Evolutionary conservation across 2,113 vertebrate genomes (phyloP).

Genomic region (Ailurus styani): DNA sequence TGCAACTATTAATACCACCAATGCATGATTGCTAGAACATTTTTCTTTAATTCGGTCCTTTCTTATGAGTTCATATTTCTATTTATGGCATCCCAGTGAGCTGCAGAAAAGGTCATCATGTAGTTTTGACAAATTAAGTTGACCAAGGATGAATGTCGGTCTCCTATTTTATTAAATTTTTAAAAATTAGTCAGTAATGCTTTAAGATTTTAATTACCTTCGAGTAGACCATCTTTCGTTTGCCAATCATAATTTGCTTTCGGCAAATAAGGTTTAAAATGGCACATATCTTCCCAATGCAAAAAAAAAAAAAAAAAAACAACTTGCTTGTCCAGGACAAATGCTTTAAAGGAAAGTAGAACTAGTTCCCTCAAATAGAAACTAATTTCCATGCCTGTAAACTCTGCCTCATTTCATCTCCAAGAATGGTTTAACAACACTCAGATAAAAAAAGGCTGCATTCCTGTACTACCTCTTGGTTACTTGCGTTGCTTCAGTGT

Average conservation of each 20-base stretch:
- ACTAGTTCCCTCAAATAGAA: not conserved
- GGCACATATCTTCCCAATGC: not conserved
- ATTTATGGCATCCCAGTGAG: not conserved
- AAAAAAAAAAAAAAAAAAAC: not conserved
- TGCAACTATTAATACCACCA: not conserved
- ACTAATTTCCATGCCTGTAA: not conserved
- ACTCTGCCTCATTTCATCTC: not conserved
- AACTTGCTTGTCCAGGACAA: not conserved
- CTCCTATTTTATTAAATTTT: not conserved
- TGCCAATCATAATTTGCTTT: not conserved
- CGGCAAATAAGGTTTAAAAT: not conserved
- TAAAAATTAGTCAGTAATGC: not conserved
- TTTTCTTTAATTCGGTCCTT: not conserved
- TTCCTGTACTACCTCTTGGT: not conserved
- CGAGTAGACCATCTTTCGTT: not conserved
- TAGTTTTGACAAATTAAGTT: not conserved
- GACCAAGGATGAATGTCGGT: not conserved
- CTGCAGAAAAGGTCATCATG: not conserved
- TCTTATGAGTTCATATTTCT: not conserved
- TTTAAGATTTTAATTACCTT: conserved; percentile 31
- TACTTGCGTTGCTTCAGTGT: not conserved
- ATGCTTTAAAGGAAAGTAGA: not conserved
- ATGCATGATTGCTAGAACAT: not conserved
- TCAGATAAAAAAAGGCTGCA: not conserved
- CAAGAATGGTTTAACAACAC: not conserved